phyloP scores from a whole-genome alignment of 2,113 vertebrate genomes.

The Melozone crissalis region DNA sequence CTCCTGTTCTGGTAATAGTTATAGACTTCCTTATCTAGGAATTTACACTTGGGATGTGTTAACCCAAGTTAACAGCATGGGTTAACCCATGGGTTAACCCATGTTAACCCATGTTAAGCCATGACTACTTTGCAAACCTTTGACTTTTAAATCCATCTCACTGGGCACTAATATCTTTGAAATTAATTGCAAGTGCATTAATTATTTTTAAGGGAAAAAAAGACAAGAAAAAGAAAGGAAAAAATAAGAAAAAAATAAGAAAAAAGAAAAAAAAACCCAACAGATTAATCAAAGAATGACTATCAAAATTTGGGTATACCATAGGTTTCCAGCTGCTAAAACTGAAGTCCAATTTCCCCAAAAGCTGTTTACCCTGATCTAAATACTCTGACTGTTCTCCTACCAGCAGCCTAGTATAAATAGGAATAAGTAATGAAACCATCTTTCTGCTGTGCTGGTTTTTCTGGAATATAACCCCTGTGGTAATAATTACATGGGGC shows the following conservation, averaged over 20 bases:
- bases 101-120: not conserved
- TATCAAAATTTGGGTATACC: not conserved
- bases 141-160: not conserved
- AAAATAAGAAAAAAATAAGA: no score
- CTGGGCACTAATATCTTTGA: not conserved
- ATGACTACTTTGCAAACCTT: not conserved
- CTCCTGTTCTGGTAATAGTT: not conserved
- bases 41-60: not conserved
- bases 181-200: not conserved
- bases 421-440: conserved; percentile 30
- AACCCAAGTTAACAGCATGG: not conserved
- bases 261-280: rapidly evolving
- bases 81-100: no score
- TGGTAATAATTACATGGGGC: conserved; percentile 52
- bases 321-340: not conserved
- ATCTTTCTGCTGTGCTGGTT: conserved; percentile 22
- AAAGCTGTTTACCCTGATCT: not conserved
- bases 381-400: not conserved
- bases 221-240: not conserved
- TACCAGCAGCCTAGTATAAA: not conserved
- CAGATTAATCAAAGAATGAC: not conserved
- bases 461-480: conserved; percentile 36
- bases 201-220: not conserved
- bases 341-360: not conserved
- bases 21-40: not conserved